A percentile compares a stretch with the other conserved stretches of the same genome.
These are phyloP conservation scores for Zalophus californianus DNA, from an alignment of 2,797 vertebrate genomes.

Conservation along the genomic window DNA sequence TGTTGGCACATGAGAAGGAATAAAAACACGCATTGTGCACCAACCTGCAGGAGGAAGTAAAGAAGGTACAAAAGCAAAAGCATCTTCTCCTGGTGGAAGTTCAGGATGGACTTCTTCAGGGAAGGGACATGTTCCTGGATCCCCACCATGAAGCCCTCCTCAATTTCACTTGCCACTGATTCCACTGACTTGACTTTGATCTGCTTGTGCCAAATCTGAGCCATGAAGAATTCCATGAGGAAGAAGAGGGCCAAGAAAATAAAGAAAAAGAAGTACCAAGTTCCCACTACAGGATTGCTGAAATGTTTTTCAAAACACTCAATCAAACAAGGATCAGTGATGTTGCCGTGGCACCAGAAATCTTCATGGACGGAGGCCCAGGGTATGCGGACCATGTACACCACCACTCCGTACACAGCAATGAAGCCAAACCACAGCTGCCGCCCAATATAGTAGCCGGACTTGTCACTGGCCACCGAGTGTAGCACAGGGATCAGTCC, in stretches of 20 bases:
- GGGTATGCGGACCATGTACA: constrained; percentile 9
- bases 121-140: constrained; percentile 24
- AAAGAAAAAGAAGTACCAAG: constrained; percentile 58
- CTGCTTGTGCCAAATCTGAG: constrained; percentile 61
- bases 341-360: constrained; percentile 36
- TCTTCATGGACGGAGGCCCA: background rate
- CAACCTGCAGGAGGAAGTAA: constrained; percentile 70
- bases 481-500: constrained; percentile 19
- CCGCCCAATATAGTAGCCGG: background rate
- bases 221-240: constrained; percentile 66
- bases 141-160: background rate
- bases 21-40: constrained; percentile 71
- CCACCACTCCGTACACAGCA: background rate
- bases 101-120: constrained; percentile 41
- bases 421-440: constrained; percentile 66
- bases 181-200: constrained; percentile 41
- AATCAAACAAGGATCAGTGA: background rate
- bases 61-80: constrained; percentile 74
- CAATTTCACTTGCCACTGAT: background rate
- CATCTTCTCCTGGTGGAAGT: constrained; percentile 76
- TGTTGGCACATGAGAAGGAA: constrained; percentile 67
- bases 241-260: constrained; percentile 64
- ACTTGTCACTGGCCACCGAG: background rate
- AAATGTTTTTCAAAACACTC: background rate
- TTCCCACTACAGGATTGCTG: background rate